Evolutionary conservation across 2,113 vertebrate genomes (phyloP), one percentile per base, ranked within the genome.

Genomic region (Leucoraja erinaceus): DNA sequence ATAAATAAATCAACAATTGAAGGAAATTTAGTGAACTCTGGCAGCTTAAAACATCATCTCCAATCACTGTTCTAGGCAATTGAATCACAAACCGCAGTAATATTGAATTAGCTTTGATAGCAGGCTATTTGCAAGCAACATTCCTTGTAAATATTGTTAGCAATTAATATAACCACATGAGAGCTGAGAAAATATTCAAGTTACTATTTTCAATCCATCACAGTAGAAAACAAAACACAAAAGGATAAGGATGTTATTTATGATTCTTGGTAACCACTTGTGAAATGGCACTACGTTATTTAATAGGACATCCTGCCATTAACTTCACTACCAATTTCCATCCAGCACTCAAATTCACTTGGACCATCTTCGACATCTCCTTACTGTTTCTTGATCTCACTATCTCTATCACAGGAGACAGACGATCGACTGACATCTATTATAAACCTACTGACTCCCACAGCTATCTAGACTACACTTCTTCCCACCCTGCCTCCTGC

Each of bases 131-230:
- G 28, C 56, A 86, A 63, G 14, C 22, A 83, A 54, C 22, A 28
- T 59, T 59, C 83, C 54, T n/a, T 86, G 56, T 63, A 63, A 84
- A 61, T 83, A 84, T 84, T 84, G n/a, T 81, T 81, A 54, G 47
- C 22, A 22, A 81, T 25, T 81, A 81, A 81, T 1, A 16, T 9
- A 9, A 54, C 18, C 54, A 81, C 22, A 22, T 81, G 78, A 81
- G 20, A 47, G 20, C 22, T 81, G 78, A 54, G 38, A 81, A 81
- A 81, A 54, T 54, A 81, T 56, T 47, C 18, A 54, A 56, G 78
- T 25, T 54, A 56, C 78, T 9, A 81, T 18, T 81, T 81, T 81
- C 78, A 79, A 14, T 79, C 77, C 38, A 33, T 79, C 33, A 18
- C 31, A 81, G 78, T 22, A 22, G 22, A 47, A 81, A 56, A 54